Conservation (phyloP, 1,140 invertebrate species). For the Bombus superbus region DNA sequence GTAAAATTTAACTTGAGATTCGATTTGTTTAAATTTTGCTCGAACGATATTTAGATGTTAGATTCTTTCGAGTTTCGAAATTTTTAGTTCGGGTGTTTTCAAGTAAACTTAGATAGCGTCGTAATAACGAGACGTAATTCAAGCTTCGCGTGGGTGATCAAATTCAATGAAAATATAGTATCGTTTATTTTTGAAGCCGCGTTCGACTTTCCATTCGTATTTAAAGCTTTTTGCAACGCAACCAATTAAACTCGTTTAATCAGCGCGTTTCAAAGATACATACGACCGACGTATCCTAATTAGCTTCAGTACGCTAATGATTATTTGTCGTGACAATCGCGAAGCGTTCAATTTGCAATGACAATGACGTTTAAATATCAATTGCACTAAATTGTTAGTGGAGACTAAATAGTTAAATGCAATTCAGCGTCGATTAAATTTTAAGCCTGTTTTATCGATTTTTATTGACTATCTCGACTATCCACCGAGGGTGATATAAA, state of each 20-base stretch:
- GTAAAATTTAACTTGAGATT: neutral
- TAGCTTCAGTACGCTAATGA: neutral
- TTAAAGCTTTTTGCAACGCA: no score
- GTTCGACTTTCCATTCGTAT: conserved; percentile 17
- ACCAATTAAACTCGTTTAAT: neutral
- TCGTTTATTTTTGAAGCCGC: neutral
- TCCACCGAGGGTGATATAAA: neutral
- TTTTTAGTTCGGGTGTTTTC: neutral
- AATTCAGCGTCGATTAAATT: neutral
- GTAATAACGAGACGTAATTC: neutral
- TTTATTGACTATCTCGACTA: neutral
- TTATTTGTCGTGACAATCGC: neutral
- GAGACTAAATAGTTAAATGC: neutral
- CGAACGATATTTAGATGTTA: neutral
- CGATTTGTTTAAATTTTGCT: neutral
- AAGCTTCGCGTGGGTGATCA: neutral
- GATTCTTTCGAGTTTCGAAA: neutral
- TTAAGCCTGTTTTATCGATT: neutral
- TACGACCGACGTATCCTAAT: neutral
- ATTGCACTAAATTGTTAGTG: neutral
- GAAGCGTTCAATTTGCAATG: neutral
- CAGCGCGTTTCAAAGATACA: neutral
- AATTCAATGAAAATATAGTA: neutral
- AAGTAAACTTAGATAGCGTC: neutral
- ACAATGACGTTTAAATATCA: neutral